These are phyloP conservation scores for Lithobates sylvaticus DNA, from an alignment of 2,797 vertebrate genomes.

Conservation along the genomic window DNA sequence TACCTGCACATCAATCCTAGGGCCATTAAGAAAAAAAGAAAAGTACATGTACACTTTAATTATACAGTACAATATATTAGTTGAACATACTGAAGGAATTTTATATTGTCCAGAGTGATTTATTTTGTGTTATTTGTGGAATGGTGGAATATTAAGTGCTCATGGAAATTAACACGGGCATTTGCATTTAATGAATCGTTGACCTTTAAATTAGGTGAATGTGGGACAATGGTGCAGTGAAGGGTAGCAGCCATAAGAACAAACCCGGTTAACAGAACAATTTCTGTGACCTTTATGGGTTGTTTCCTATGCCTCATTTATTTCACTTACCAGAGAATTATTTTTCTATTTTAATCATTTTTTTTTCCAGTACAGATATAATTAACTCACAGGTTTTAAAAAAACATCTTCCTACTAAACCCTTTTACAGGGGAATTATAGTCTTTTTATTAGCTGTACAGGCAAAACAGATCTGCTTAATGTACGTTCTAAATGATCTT, in stretches of 20 bases:
- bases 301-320: constrained; percentile 22
- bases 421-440: too few relatives aligned
- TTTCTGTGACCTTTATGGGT: constrained; percentile 37
- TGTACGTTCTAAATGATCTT: too few relatives aligned
- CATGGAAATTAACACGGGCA: constrained; percentile 38
- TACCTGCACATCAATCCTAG: too few relatives aligned
- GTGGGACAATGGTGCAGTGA: constrained; percentile 30
- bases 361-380: background rate
- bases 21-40: too few relatives aligned
- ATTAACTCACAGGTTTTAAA: background rate
- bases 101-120: constrained; percentile 36
- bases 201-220: constrained; percentile 44
- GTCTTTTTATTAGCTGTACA: too few relatives aligned
- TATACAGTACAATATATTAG: too few relatives aligned
- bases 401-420: background rate
- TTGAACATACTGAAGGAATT: background rate
- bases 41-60: too few relatives aligned
- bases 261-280: constrained; percentile 24
- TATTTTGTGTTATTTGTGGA: constrained; percentile 31
- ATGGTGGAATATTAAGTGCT: constrained; percentile 20
- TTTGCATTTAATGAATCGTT: constrained; percentile 36
- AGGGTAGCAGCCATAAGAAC: constrained; percentile 10
- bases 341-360: constrained; percentile 6
- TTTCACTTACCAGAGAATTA: constrained; percentile 9
- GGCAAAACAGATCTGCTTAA: too few relatives aligned